A percentile compares a stretch with the other conserved stretches of the same genome.
Conservation (phyloP, 2,888 invertebrate species). For the Spicauda simplicius region DNA sequence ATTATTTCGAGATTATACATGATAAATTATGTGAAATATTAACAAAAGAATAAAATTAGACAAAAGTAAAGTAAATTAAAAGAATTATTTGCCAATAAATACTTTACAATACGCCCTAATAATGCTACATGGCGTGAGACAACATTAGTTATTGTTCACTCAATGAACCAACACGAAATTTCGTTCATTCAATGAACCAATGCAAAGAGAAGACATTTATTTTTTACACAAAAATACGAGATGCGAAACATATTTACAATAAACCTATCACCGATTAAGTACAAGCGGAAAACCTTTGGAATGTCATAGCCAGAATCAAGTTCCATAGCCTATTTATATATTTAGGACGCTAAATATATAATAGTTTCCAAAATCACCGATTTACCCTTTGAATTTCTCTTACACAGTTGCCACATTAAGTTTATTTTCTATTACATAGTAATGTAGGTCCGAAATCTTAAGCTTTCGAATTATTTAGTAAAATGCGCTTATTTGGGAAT, state of each 20-base stretch:
- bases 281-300: constrained; percentile 64
- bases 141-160: not conserved
- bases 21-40: not conserved
- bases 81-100: not conserved
- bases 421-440: not conserved
- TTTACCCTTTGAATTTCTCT: not conserved
- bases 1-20: too few relatives aligned
- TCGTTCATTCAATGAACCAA: too few relatives aligned
- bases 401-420: not conserved
- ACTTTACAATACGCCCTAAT: not conserved
- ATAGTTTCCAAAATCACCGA: constrained; percentile 48
- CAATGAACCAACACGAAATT: not conserved
- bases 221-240: not conserved
- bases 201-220: not conserved
- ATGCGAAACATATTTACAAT: not conserved
- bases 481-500: too few relatives aligned
- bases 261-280: constrained; percentile 7
- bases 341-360: constrained; percentile 71
- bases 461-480: too few relatives aligned
- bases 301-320: constrained; percentile 72
- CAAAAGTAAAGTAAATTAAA: not conserved
- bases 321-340: constrained; percentile 67
- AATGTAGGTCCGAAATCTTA: too few relatives aligned
- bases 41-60: not conserved
- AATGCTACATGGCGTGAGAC: not conserved